Evolutionary conservation across 2,113 vertebrate genomes (phyloP).

Genomic region (Microcebus jonahi): DNA sequence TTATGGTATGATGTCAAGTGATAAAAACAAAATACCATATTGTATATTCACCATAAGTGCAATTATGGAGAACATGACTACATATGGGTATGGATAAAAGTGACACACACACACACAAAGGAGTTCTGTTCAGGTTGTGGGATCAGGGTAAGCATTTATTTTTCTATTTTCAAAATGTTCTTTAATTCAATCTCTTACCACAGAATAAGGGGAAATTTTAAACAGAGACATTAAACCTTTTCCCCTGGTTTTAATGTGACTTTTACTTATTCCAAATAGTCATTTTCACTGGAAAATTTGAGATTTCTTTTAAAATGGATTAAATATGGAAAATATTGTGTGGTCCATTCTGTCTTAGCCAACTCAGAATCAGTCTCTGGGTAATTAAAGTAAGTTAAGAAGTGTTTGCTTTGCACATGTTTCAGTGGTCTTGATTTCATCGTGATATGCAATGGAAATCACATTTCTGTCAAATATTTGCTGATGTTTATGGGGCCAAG

Average conservation of each 20-base stretch:
- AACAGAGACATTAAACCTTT: conserved; percentile 61
- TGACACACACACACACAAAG: background rate
- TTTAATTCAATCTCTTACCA: conserved; percentile 19
- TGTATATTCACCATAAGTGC: background rate
- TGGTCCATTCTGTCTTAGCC: conserved; percentile 75
- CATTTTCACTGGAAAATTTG: conserved; percentile 74
- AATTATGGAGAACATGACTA: conserved; percentile 2
- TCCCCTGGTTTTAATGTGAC: conserved; percentile 72
- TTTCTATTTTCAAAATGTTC: background rate
- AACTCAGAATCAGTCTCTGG: conserved; percentile 73
- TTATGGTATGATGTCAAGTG: conserved; percentile 2
- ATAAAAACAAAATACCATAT: conserved; percentile 26
- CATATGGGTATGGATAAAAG: background rate
- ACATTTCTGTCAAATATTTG: conserved; percentile 50
- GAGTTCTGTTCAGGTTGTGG: background rate
- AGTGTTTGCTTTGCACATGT: conserved; percentile 57
- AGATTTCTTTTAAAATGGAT: conserved; percentile 80
- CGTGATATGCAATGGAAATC: conserved; percentile 62
- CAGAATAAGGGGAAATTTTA: conserved; percentile 26
- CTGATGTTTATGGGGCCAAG: conserved; percentile 6
- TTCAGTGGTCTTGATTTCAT: conserved; percentile 63
- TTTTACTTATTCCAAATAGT: conserved; percentile 73
- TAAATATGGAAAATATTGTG: conserved; percentile 75
- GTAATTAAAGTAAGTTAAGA: conserved; percentile 76
- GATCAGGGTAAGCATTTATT: background rate